Base-by-base conservation (phyloP, 2,113 vertebrate genomes). In the Myotis davidii region DNA sequence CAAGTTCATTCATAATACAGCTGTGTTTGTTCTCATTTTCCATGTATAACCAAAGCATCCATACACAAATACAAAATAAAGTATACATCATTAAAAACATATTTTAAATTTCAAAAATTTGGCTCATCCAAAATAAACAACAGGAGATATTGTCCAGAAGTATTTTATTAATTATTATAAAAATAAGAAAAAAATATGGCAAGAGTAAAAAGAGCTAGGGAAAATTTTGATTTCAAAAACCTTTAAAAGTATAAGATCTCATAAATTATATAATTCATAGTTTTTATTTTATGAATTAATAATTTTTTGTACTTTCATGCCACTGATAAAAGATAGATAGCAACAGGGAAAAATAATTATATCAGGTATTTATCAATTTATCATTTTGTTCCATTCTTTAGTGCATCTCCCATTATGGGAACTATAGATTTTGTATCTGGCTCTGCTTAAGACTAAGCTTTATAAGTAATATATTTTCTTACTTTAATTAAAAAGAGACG, bases 401-500 rank as follows among this genome's bases (percentile, higher is more conserved):
- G 83, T 94, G 50, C 79, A 94, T 97, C 91, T 97, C 76, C 91
- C 90, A 98, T 98, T 98, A 98, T 98, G 87, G 97, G 93, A 98
- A 97, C 96, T 98, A 98, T 98, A 97, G 97, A 98, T 98, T 98
- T 98, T 98, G 90, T 94, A 97, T 95, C 95, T 97, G 94, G 70
- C 95, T 98, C 96, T 97, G 87, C 86, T 98, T 97, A 98, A 81
- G 84, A 95, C 79, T 91, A 96, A 95, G 78, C 67, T 97, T 98
- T 98, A 74, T 96, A 98, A 98, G 97, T 98, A 97, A 97, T 98
- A 98, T 98, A 98, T 98, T 98, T 98, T 98, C 91, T 96, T 73
- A 98, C 97, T 98, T 98, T 98, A 98, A 98, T 98, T 98, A 98
- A 98, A 98, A 65, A n/a, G 54, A 97, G 69, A 93, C 97, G 91